Base-by-base conservation (phyloP, 2,113 vertebrate genomes). In the Anser cygnoides region DNA sequence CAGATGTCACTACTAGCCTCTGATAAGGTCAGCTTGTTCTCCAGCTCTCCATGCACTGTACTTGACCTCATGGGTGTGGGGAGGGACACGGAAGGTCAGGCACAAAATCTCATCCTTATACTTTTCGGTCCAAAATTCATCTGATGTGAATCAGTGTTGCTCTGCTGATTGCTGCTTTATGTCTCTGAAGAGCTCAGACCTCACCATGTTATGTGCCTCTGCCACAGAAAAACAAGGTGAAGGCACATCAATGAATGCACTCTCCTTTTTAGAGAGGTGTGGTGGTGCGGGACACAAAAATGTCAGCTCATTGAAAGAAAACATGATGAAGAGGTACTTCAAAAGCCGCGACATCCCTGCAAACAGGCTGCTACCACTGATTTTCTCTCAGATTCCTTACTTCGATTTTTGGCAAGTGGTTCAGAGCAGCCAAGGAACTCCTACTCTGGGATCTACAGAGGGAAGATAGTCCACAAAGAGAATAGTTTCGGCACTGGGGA, bases 1-100 rank as follows among this genome's bases (percentile, higher is more conserved):
- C 25, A 41, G 43, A 52, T 49, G 55, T 73, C 72, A 37, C 65
- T 84, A 61, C n/a, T 77, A 86, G 62, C 68, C 39, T 78, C 72
- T 54, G 75, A 28, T 25, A 63, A 88, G 79, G 46, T 92, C 90
- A 95, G 49, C 49, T 44, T 84, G 61, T 74, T 96, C 76, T 80
- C 43, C 55, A 78, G 41, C 3, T 7, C 41, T 49, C 76, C 31
- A 8, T 43, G 43, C 43, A 15, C 87, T 1, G 1, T 61, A 17
- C 44, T 91, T 54, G 62, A 83, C 66, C 10, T 0, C 2, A 0
- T 65, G 95, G 76, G 35, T 71, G 43, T 84, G 72, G 65, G 43
- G 61, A 88, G 65, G 23, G 77, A 63, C 65, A 75, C 17, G 62
- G 70, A 83, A 87, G 41, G 55, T 70, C 73, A 92, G 39, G 52